Evolutionary conservation across 1,140 invertebrate species (phyloP), one percentile per base, ranked within the genome.

Genomic region (Heliconius eleuchia): DNA sequence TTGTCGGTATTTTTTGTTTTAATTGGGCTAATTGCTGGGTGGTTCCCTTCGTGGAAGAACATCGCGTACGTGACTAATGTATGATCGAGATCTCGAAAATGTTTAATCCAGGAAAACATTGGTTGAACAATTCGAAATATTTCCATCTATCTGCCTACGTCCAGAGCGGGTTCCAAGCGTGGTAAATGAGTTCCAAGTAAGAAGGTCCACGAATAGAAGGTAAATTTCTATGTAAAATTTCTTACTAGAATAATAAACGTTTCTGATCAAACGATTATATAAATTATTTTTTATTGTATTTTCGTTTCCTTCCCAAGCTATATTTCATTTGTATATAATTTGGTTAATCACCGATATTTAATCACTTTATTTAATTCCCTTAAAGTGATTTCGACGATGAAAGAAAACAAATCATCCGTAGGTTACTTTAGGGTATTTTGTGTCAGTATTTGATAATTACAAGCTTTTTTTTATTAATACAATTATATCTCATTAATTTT

Each of bases 21-120:
- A 91, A 90, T 89, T 88, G 91, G 80, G 55, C 83, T 89, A 91
- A 92, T 90, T 91, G 85, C 81, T 85, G 87, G 86, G 85, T 79
- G 86, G 85, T 78, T 82, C 84, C 86, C 85, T 92, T 89, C 88
- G 82, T 86, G 79, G 88, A 87, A 89, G 78, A 83, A 71, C 77
- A 75, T 72, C 57, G 70, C 42, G 80, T 74, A 79, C 72, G 55
- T 74, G 76, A 76, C 52, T 80, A 80, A 80, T 80, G 71, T 77
- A 23, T 66, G 37, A 19, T 71, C 34, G 72, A 37, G 70, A 42
- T 73, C 37, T 79, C 42, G 71, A 57, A 39, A 55, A 74, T 37
- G 74, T 73, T 80, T 80, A 50, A 66, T 83, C 78, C 66, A 82
- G 84, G 82, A 85, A 83, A 82, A 80, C 73, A 23, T 77, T 52